phyloP scores from a whole-genome alignment of 1,140 invertebrate genomes.

The Drosophila yakuba region DNA sequence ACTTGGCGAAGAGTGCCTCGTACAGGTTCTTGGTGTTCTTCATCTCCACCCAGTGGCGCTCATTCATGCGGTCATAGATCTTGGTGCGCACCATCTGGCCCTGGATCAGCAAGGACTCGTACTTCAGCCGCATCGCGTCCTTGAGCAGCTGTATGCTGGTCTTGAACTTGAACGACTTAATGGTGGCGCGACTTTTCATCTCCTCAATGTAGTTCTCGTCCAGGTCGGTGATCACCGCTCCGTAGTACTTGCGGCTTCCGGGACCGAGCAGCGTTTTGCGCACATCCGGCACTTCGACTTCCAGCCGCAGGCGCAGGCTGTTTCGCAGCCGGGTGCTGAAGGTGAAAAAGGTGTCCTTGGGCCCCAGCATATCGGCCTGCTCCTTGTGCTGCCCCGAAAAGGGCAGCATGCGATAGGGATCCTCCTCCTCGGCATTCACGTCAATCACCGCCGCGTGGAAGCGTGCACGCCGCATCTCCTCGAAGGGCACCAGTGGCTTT shows the following conservation, averaged over 20 bases:
- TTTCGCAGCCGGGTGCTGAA: constrained; percentile 70
- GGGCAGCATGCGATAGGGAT: constrained; percentile 72
- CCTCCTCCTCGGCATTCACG: constrained; percentile 63
- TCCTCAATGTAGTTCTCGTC: constrained; percentile 81
- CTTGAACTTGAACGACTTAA: constrained; percentile 75
- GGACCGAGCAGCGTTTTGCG: constrained; percentile 57
- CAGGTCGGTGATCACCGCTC: constrained; percentile 76
- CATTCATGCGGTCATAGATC: constrained; percentile 78
- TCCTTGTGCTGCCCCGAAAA: constrained; percentile 76
- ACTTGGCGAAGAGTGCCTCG: constrained; percentile 74
- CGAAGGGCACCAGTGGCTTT: constrained; percentile 78
- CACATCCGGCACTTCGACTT: constrained; percentile 63
- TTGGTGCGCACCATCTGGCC: constrained; percentile 77
- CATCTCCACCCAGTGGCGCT: constrained; percentile 76
- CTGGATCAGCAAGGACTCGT: constrained; percentile 76
- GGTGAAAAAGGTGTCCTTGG: constrained; percentile 77
- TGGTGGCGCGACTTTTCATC: constrained; percentile 66
- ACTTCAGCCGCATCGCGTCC: constrained; percentile 75
- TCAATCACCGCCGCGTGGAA: constrained; percentile 72
- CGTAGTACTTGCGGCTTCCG: constrained; percentile 41
- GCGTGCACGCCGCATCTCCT: constrained; percentile 74
- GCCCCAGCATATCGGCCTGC: constrained; percentile 55
- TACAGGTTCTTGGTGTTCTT: constrained; percentile 61
- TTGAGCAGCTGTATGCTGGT: constrained; percentile 63
- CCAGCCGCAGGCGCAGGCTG: constrained; percentile 67